phyloP scores from a whole-genome alignment of 64 coral and sea anemone species.

The Actinia equina region DNA sequence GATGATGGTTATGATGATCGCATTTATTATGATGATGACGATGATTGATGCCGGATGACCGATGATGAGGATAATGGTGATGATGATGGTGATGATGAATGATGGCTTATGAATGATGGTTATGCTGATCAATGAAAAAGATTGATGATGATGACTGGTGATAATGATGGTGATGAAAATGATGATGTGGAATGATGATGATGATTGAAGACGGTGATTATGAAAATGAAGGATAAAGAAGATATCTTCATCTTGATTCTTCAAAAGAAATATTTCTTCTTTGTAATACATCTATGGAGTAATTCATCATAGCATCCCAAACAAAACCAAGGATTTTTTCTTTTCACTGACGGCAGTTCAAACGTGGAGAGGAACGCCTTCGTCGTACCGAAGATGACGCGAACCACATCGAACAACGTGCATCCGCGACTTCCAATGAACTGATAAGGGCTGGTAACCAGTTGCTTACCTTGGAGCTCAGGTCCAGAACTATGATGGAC shows the following conservation, averaged over 20 bases:
- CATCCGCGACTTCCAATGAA: slow-evolving; percentile 67
- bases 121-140: no score
- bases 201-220: no score
- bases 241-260: no score
- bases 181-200: no score
- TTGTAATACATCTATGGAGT: no score
- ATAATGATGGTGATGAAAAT: no score
- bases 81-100: not conserved
- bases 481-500: slow-evolving; percentile 30
- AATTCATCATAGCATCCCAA: no score
- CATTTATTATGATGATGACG: not conserved
- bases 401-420: slow-evolving; percentile 62
- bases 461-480: slow-evolving; percentile 64
- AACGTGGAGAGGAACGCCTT: slow-evolving; percentile 56
- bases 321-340: not conserved
- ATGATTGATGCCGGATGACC: no score
- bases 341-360: slow-evolving; percentile 24
- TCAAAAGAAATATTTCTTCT: no score
- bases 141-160: no score
- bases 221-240: no score
- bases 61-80: not conserved
- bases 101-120: not conserved
- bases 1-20: not conserved
- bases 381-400: slow-evolving; percentile 69
- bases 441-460: slow-evolving; percentile 74